Percentiles rank a stretch among this genome's conserved stretches.
Evolutionary conservation across 1,140 invertebrate genomes (phyloP).

Genomic region (Zeugodacus cucurbitae): DNA sequence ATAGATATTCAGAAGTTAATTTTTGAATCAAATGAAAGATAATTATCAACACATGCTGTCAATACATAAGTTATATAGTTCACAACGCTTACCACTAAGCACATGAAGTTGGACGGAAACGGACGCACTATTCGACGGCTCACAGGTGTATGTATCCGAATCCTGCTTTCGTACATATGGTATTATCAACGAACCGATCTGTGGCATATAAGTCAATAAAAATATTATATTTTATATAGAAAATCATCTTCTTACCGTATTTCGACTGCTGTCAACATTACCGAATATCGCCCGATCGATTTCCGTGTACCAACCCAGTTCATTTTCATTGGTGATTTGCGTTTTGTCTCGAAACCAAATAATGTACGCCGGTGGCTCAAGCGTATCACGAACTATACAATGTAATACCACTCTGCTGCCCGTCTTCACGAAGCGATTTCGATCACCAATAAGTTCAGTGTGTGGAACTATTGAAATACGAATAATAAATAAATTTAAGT

Average conservation of each 20-base stretch:
- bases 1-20: background rate
- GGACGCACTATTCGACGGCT: slow-evolving; percentile 63
- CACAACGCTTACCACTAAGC: slow-evolving; percentile 58
- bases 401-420: slow-evolving; percentile 71
- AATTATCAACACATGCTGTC: too few relatives aligned
- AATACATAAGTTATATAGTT: too few relatives aligned
- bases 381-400: slow-evolving; percentile 71
- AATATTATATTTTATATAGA: background rate
- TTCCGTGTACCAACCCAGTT: slow-evolving; percentile 62
- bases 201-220: slow-evolving; percentile 43
- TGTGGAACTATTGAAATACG: slow-evolving; percentile 67
- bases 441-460: slow-evolving; percentile 71
- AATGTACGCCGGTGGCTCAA: slow-evolving; percentile 72
- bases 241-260: slow-evolving; percentile 53
- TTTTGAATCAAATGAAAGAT: too few relatives aligned
- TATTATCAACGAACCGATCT: slow-evolving; percentile 73
- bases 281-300: slow-evolving; percentile 62
- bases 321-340: slow-evolving; percentile 63
- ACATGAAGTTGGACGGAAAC: slow-evolving; percentile 64
- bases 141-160: slow-evolving; percentile 65
- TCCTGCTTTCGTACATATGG: slow-evolving; percentile 70
- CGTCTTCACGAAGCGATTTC: slow-evolving; percentile 71
- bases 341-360: slow-evolving; percentile 80
- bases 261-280: slow-evolving; percentile 59
- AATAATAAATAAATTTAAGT: background rate